Evolutionary conservation across 2,113 vertebrate genomes (phyloP), one percentile per base, ranked within the genome.

Genomic region (Pica pica): DNA sequence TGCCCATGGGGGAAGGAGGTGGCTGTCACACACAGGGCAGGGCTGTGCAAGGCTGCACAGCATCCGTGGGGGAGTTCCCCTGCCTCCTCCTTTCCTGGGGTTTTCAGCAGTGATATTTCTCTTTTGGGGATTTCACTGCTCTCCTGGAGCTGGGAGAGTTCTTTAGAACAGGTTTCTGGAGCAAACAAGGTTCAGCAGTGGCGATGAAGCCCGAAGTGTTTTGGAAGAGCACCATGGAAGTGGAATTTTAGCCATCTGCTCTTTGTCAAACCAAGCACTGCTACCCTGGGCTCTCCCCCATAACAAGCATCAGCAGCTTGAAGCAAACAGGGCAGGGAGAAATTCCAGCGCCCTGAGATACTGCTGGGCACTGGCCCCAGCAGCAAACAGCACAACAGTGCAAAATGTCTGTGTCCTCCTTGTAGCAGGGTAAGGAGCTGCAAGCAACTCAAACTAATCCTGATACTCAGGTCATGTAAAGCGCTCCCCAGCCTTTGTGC

Each of bases 261-360:
- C 47, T 90, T 84, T 15, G 35, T 95, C 92, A 93, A 83, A 67
- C 59, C 42, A 61, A 79, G 53, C 11, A 6, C 69, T 19, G 3
- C 81, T 65, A 73, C 30, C 12, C 49, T 39, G 23, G 60, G 79
- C 70, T 93, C 83, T 83, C 47, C 80, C 33, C 2, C 39, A 46
- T 15, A 97, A 89, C 60, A 84, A 83, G 75, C 67, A 76, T 37
- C 65, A 81, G 76, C 31, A 7, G 2, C 87, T 80, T 3, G 0
- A 83, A 83, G 60, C n/a, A 90, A 90, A 86, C 53, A 57, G 85
- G 88, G 67, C 82, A 86, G 78, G 80, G 35, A 93, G 49, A 80
- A 93, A 95, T 93, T 83, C 85, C 88, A 86, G 59, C 20, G 59
- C 75, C 59, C 69, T 52, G 59, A 92, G 82, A 69, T 61, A 65